A percentile compares a stretch with the other conserved stretches of the same genome.
These are phyloP conservation scores for Lamprotornis superbus DNA, from an alignment of 2,113 vertebrate species.

Conservation along the genomic window DNA sequence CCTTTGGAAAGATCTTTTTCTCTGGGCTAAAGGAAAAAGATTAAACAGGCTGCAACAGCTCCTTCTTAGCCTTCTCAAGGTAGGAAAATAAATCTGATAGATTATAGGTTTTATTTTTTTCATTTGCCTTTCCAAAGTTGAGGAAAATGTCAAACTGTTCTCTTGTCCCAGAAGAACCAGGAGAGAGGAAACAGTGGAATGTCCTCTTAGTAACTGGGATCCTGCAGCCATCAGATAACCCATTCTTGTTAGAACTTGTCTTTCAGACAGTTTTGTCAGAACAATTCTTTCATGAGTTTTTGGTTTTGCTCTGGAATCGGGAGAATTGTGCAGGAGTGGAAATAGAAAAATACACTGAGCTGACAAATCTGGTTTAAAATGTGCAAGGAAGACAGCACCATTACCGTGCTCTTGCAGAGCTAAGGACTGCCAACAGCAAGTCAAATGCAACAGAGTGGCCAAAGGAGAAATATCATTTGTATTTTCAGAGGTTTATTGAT, in stretches of 20 bases:
- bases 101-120: neutral
- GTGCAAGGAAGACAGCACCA: neutral
- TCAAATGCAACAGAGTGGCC: neutral
- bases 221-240: neutral
- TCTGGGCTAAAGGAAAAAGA: neutral
- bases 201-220: neutral
- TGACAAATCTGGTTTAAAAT: neutral
- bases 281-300: neutral
- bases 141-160: neutral
- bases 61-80: neutral
- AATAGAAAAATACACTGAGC: neutral
- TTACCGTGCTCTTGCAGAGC: neutral
- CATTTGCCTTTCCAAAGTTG: neutral
- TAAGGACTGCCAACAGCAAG: neutral
- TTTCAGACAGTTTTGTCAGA: neutral
- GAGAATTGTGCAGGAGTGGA: neutral
- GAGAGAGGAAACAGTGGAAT: neutral
- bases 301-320: neutral
- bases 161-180: neutral
- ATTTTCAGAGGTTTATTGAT: neutral
- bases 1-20: neutral
- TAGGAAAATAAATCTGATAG: neutral
- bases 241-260: no score
- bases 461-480: neutral
- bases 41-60: neutral